Base-by-base conservation (phyloP, 2,113 vertebrate species). In the Bombycilla garrulus region DNA sequence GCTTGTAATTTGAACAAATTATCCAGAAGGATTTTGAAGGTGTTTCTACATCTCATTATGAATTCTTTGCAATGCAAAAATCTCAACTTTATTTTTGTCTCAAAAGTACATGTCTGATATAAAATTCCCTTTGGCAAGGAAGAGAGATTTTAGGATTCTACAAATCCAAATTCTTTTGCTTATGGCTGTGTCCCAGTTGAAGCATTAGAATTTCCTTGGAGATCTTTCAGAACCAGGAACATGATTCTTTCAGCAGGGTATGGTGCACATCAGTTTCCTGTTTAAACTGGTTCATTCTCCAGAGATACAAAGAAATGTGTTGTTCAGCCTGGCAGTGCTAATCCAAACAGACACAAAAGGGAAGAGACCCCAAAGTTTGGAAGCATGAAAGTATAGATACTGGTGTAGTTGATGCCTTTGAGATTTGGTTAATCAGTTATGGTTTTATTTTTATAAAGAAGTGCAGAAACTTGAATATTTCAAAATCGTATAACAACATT, bases 71-170 rank as follows among this genome's bases (percentile, higher is more conserved):
- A 62, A 15, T 62, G 81, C 38, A 77, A 53, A 77, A 92, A 57
- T 83, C 57, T 76, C 86, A 50, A 50, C 71, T 94, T 78, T 94
- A 88, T 93, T 93, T 93, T 92, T 96, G 71, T 67, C 92, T 89
- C 35, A 54, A 73, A 88, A 88, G 58, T 82, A 65, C 33, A 58
- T 3, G 4, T 80, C 74, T 92, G 81, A 86, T 94, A 45, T 31
- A 81, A 93, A 93, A 92, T 87, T 95, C 84, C 58, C 61, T 80
- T 87, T 95, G 82, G 88, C 88, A 91, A 81, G 72, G 58, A 81
- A 61, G 72, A 91, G 42, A 81, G 64, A 64, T 83, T 87, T 66
- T 61, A 92, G 54, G 48, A 53, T 93, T 84, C 81, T 69, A 81
- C 72, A 88, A 64, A 84, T 79, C 80, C 76, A 42, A 24, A 72